Conservation (phyloP, 2,888 invertebrate species). For the Deilephila elpenor region DNA sequence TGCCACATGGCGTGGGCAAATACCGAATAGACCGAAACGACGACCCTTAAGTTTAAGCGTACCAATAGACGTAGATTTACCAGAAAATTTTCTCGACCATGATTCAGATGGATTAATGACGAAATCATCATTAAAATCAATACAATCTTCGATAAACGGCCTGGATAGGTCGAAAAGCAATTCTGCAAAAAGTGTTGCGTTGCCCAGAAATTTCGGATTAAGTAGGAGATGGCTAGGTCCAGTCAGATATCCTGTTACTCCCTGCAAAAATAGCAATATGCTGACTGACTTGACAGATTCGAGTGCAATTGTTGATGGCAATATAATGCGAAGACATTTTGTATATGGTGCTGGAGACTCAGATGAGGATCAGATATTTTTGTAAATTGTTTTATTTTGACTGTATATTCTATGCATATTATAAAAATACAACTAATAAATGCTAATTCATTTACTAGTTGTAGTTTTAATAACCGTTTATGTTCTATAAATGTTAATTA, state of each 20-base stretch:
- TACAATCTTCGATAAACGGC: constrained; percentile 73
- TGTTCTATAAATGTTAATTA: too few species aligned
- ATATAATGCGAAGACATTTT: constrained; percentile 75
- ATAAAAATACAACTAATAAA: constrained; percentile 47
- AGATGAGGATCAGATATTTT: constrained; percentile 88
- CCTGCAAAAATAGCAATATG: constrained; percentile 79
- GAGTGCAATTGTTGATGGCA: constrained; percentile 69
- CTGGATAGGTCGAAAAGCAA: constrained; percentile 70
- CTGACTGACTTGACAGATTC: constrained; percentile 43
- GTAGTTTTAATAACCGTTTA: too few species aligned
- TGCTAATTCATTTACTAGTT: constrained; percentile 34
- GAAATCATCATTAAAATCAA: constrained; percentile 70
- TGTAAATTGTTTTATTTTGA: constrained; percentile 61
- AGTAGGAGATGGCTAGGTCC: constrained; percentile 86
- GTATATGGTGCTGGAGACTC: constrained; percentile 82
- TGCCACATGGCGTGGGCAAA: constrained; percentile 75
- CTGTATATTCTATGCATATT: constrained; percentile 43
- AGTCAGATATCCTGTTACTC: constrained; percentile 87
- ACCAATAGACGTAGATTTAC: constrained; percentile 69
- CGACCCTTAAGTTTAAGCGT: constrained; percentile 78
- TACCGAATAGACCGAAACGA: constrained; percentile 58
- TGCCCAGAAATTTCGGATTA: constrained; percentile 85
- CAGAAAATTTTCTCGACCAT: constrained; percentile 68
- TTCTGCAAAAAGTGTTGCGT: constrained; percentile 75
- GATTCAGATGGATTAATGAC: constrained; percentile 60